Conservation (phyloP, 2,888 invertebrate species). For the Pteria penguin region DNA sequence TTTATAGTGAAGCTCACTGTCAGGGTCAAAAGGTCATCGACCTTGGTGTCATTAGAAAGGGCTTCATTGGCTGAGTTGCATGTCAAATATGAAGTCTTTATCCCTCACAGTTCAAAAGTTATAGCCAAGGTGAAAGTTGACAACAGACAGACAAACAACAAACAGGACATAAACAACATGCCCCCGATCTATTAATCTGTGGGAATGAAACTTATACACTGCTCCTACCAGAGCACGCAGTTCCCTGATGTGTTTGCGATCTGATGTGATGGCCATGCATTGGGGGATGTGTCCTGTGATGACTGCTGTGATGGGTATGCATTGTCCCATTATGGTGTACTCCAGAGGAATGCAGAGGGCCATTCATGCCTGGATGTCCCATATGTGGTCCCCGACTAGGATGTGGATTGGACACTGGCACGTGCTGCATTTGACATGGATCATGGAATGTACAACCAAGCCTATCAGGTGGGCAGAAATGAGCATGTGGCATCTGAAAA, state of each 20-base stretch:
- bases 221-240: neutral
- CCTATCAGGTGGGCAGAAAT: conserved; percentile 24
- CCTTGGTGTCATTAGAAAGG: no score
- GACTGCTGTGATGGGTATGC: conserved; percentile 1
- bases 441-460: conserved; percentile 31
- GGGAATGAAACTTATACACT: no score
- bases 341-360: conserved; percentile 1
- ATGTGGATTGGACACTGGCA: conserved; percentile 7
- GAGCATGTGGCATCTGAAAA: neutral
- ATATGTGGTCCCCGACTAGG: neutral
- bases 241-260: conserved; percentile 12
- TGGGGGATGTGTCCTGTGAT: conserved; percentile 1
- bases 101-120: no score
- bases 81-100: no score
- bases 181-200: no score
- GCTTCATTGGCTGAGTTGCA: no score
- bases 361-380: neutral
- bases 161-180: no score
- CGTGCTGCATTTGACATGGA: conserved; percentile 1
- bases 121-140: no score
- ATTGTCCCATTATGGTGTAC: neutral
- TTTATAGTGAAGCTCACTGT: no score
- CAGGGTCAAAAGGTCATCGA: no score
- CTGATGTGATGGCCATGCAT: conserved; percentile 38
- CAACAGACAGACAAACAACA: no score